Percentiles rank a stretch among this genome's conserved stretches.
These are phyloP conservation scores for Pheosia gnoma DNA, from an alignment of 2,888 invertebrate genomes.

Conservation along the genomic window DNA sequence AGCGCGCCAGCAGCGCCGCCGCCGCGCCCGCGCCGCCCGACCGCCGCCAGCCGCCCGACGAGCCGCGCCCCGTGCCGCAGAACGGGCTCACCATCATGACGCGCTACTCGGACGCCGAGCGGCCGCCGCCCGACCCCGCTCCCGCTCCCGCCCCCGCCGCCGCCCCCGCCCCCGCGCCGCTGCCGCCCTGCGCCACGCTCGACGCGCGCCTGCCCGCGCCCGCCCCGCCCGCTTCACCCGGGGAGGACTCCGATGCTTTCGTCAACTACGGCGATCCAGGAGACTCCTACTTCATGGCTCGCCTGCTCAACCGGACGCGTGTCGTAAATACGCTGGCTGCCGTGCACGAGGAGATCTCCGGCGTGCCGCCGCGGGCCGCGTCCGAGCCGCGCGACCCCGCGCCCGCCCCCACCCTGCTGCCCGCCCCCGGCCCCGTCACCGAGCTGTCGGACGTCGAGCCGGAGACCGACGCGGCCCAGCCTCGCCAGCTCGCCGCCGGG, in stretches of 20 bases:
- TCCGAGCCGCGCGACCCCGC: slow-evolving; percentile 32
- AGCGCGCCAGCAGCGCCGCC: slow-evolving; percentile 33
- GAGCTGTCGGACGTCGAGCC: slow-evolving; percentile 28
- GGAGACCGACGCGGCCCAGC: slow-evolving; percentile 22
- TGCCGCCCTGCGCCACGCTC: slow-evolving; percentile 67
- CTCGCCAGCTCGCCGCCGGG: slow-evolving; percentile 22
- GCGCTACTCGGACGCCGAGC: slow-evolving; percentile 70
- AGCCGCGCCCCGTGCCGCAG: slow-evolving; percentile 58
- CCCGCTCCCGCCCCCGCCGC: slow-evolving; percentile 51
- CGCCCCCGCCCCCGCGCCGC: slow-evolving; percentile 48
- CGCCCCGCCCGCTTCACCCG: slow-evolving; percentile 34
- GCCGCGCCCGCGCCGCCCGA: slow-evolving; percentile 33
- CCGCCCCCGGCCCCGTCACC: slow-evolving; percentile 29
- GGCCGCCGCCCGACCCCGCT: slow-evolving; percentile 46
- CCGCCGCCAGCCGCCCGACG: slow-evolving; percentile 29
- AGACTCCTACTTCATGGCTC: slow-evolving; percentile 78
- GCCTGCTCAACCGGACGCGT: slow-evolving; percentile 67
- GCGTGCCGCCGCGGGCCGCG: slow-evolving; percentile 22
- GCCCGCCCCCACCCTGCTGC: slow-evolving; percentile 30
- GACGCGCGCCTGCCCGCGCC: slow-evolving; percentile 61
- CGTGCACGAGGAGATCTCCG: slow-evolving; percentile 68
- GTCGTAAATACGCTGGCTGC: slow-evolving; percentile 71
- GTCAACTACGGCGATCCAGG: slow-evolving; percentile 78
- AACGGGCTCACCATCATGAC: slow-evolving; percentile 79
- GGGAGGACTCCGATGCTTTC: slow-evolving; percentile 53